These are phyloP conservation scores for Trinectes maculatus DNA, from an alignment of 2,113 vertebrate genomes.

Conservation along the genomic window DNA sequence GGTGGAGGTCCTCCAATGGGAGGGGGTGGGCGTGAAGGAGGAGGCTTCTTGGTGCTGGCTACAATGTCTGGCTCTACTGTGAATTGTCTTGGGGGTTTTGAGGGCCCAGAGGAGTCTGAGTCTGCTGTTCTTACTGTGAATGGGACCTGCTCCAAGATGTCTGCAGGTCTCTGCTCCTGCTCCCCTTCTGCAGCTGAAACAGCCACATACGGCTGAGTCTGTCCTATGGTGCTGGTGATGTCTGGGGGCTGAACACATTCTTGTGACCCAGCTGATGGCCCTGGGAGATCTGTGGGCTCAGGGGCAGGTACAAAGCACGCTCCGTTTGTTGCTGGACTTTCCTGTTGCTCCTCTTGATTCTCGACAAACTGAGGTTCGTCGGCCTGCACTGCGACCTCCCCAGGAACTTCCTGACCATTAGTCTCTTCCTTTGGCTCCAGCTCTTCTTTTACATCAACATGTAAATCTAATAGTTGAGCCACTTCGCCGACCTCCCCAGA, in stretches of 20 bases:
- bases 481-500: conserved; percentile 79
- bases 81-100: conserved; percentile 91
- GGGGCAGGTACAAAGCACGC: conserved; percentile 21
- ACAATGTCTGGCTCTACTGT: conserved; percentile 95
- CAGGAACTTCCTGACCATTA: conserved; percentile 61
- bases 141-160: conserved; percentile 81
- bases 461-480: conserved; percentile 77
- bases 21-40: conserved; percentile 90
- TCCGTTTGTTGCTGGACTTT: conserved; percentile 39
- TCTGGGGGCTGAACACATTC: conserved; percentile 75
- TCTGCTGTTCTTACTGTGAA: conserved; percentile 67
- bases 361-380: conserved; percentile 31
- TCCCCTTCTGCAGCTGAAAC: conserved; percentile 53
- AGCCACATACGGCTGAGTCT: conserved; percentile 28
- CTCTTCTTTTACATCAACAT: conserved; percentile 53
- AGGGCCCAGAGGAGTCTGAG: conserved; percentile 83
- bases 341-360: conserved; percentile 44
- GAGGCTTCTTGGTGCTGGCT: conserved; percentile 95
- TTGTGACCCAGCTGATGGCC: conserved; percentile 28
- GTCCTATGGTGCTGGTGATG: conserved; percentile 78
- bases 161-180: conserved; percentile 74
- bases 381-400: conserved; percentile 40
- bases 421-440: conserved; percentile 37
- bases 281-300: conserved; percentile 33
- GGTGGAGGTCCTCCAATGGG: conserved; percentile 89